These are phyloP conservation scores for Apamea anceps DNA, from an alignment of 2,888 invertebrate genomes.

Conservation along the genomic window DNA sequence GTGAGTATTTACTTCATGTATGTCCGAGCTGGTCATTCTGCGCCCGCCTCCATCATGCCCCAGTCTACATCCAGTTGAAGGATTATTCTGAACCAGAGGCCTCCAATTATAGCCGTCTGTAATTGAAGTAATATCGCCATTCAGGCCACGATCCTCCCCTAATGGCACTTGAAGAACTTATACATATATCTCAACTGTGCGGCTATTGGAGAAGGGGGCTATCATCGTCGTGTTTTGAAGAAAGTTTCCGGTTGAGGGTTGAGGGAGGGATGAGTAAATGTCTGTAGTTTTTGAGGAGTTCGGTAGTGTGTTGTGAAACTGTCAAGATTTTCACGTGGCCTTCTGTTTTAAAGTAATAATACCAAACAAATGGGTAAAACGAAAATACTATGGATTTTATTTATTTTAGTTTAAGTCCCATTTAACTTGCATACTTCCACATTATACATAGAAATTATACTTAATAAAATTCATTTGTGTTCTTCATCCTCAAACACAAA, in stretches of 20 bases:
- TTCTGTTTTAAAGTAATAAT: neutral
- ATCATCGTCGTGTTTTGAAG: slow-evolving; percentile 30
- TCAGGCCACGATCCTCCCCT: slow-evolving; percentile 53
- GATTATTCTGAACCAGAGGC: slow-evolving; percentile 57
- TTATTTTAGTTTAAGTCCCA: neutral
- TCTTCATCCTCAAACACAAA: neutral
- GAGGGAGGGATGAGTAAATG: neutral
- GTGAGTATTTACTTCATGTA: neutral
- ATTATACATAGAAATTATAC: neutral
- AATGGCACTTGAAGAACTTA: slow-evolving; percentile 62
- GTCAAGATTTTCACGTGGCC: neutral
- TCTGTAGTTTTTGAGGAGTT: slow-evolving; percentile 33
- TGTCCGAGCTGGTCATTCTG: slow-evolving; percentile 9
- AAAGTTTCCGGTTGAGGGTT: slow-evolving; percentile 44
- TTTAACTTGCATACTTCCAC: neutral
- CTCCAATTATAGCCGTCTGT: slow-evolving; percentile 59
- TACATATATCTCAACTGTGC: slow-evolving; percentile 57
- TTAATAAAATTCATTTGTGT: neutral
- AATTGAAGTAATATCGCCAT: slow-evolving; percentile 63
- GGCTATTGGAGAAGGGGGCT: slow-evolving; percentile 34
- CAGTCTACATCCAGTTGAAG: slow-evolving; percentile 32
- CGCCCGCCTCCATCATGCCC: neutral
- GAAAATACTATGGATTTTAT: no score
- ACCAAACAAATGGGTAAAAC: neutral
- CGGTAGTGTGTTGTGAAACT: slow-evolving; percentile 2